A percentile compares a stretch with the other conserved stretches of the same genome.
These are phyloP conservation scores for Gnathonemus longibarbis DNA, from an alignment of 2,113 vertebrate genomes.

Conservation along the genomic window DNA sequence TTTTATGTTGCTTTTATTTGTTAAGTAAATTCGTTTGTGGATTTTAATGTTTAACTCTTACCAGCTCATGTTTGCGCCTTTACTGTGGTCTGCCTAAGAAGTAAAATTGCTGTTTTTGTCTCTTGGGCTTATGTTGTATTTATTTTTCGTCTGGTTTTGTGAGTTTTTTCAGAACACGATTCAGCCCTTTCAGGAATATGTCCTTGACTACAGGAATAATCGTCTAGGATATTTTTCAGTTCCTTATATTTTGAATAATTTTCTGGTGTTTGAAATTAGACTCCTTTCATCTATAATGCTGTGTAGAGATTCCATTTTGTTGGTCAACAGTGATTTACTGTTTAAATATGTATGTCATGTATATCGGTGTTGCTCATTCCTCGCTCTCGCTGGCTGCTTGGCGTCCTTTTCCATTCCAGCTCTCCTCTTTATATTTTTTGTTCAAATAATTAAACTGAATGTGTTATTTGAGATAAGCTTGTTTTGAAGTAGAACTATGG, in stretches of 20 bases:
- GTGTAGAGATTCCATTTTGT: neutral
- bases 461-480: neutral
- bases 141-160: neutral
- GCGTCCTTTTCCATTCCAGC: neutral
- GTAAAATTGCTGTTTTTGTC: neutral
- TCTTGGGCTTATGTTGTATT: neutral
- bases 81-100: neutral
- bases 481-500: neutral
- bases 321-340: neutral
- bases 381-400: neutral
- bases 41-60: neutral
- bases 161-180: neutral
- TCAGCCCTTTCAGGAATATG: neutral
- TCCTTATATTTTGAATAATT: neutral
- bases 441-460: neutral
- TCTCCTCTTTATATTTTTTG: neutral
- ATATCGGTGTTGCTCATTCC: neutral
- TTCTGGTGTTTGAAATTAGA: neutral
- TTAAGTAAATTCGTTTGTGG: neutral
- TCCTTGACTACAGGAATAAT: neutral
- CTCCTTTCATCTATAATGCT: neutral
- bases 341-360: neutral
- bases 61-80: neutral
- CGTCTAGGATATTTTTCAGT: neutral
- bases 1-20: neutral